Conservation (phyloP, 2,113 vertebrate species). For the Corapipo altera region DNA sequence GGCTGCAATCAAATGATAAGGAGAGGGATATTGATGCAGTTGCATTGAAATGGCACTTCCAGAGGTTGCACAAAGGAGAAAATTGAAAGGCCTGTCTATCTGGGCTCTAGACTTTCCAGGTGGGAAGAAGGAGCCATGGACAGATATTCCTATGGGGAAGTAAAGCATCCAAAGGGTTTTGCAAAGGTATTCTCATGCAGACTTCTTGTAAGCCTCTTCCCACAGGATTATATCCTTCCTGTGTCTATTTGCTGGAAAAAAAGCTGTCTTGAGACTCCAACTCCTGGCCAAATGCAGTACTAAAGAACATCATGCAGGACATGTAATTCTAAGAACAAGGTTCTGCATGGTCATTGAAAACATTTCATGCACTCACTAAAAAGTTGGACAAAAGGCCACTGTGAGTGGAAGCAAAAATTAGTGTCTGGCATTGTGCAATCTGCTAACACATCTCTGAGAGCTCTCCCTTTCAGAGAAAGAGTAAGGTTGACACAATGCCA, state of each 20-base stretch:
- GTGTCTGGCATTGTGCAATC: neutral
- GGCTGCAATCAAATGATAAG: constrained; percentile 37
- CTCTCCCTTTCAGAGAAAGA: neutral
- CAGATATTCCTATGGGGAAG: neutral
- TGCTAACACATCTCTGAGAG: neutral
- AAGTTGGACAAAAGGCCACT: neutral
- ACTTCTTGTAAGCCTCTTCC: neutral
- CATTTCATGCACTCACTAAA: neutral
- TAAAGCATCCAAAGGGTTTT: neutral
- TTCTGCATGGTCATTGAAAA: neutral
- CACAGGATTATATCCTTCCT: neutral
- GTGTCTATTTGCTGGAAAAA: neutral
- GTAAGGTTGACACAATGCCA: neutral
- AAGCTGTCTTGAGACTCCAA: neutral
- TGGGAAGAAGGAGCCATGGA: neutral
- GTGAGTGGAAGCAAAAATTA: neutral
- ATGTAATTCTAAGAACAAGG: neutral
- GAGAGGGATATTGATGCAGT: neutral
- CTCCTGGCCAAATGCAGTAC: neutral
- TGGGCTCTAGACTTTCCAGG: neutral
- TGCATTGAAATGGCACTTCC: constrained; percentile 16
- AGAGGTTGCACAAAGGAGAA: neutral
- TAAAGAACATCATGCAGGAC: neutral
- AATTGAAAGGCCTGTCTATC: neutral
- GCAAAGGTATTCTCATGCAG: neutral